phyloP scores from a whole-genome alignment of 2,113 vertebrate species.

The Pygoscelis adeliae region DNA sequence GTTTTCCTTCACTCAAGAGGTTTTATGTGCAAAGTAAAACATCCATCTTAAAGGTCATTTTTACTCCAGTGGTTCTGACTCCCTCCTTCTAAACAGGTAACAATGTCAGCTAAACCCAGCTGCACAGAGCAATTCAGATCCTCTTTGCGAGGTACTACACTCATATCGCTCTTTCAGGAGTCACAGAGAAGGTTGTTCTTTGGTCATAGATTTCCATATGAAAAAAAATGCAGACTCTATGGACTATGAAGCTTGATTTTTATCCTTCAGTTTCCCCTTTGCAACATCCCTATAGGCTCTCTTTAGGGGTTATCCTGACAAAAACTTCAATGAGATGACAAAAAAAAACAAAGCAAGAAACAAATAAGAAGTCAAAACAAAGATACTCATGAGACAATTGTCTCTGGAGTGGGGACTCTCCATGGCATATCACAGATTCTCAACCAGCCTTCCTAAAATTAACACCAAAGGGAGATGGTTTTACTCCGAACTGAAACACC shows the following conservation, averaged over 20 bases:
- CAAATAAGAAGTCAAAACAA: background rate
- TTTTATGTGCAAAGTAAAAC: slow-evolving; percentile 7
- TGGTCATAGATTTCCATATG: background rate
- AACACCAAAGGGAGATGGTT: background rate
- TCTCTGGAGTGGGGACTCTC: background rate
- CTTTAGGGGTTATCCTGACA: background rate
- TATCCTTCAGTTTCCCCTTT: background rate
- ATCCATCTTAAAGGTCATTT: slow-evolving; percentile 37
- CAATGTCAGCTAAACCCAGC: background rate
- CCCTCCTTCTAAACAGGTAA: background rate
- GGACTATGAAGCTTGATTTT: background rate
- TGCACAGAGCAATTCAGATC: slow-evolving; percentile 9
- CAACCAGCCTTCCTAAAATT: background rate
- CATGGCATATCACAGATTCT: background rate
- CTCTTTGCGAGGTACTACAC: background rate
- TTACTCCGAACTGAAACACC: background rate
- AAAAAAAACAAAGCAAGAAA: background rate
- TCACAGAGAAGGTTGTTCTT: background rate
- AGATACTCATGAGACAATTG: background rate
- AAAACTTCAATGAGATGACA: background rate
- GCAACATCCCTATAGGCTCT: background rate
- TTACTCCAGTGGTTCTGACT: background rate
- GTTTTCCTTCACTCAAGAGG: slow-evolving; percentile 27
- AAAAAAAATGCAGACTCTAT: background rate
- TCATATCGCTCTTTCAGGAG: accelerated